Base-by-base conservation (phyloP, 2,113 vertebrate species). In the Caretta caretta region DNA sequence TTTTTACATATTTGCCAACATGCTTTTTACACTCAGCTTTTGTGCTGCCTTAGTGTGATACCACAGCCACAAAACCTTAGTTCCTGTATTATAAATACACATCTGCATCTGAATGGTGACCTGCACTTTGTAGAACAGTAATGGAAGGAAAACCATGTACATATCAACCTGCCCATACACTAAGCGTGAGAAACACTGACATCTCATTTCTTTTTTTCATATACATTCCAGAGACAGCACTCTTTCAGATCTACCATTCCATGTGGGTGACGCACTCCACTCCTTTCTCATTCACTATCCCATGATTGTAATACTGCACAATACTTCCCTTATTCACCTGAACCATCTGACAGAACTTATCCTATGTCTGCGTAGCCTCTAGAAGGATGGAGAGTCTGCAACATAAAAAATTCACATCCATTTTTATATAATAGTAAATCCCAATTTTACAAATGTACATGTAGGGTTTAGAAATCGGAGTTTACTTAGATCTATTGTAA, bases 1-100 rank as follows among this genome's bases (percentile, higher is more conserved):
- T 92, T 93, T 93, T 93, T 90, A 94, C 86, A 90, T 95, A 92
- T 93, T 88, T 90, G 93, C 90, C 80, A 92, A 8, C 31, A 31
- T 72, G 11, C 24, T 19, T 90, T 94, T 90, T 86, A 49, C 53
- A 92, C 62, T 87, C n/a, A 35, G 31, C 42, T 84, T 24, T n/a
- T 56, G 76, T 69, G 75, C 80, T 11, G 20, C 48, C 8, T 83
- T 83, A 81, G 35, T 3, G 57, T 82, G 10, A 81, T 82, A 6
- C 5, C 48, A 6, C 4, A 19, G 53, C 72, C 81, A 49, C 42
- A 92, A 88, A 94, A 90, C 17, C 76, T 91, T 76, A 38, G 1
- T 62, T 92, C 59, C 11, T 51, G 62, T n/a, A 35, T 65, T 4
- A 0, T 4, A 89, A 94, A 94, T 92, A 87, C 17, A 59, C 79